A percentile compares a stretch with the other conserved stretches of the same genome.
phyloP scores from a whole-genome alignment of 2,888 invertebrate genomes.

The Microplitis deprimator region DNA sequence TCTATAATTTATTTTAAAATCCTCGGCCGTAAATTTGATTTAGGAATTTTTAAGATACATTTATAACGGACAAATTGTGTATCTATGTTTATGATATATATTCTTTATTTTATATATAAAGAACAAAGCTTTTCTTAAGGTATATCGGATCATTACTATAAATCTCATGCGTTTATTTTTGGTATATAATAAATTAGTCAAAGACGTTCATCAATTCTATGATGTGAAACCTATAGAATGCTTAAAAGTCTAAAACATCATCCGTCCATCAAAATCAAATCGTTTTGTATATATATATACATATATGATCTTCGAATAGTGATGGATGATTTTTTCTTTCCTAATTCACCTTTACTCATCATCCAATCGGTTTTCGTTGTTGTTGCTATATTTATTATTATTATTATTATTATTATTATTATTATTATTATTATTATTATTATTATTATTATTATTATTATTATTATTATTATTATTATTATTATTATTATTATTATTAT shows the following conservation, averaged over 20 bases:
- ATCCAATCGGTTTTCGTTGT: constrained; percentile 7
- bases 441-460: no score
- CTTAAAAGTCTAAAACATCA: constrained; percentile 51
- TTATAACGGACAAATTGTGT: neutral
- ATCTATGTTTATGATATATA: neutral
- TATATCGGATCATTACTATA: constrained; percentile 58
- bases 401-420: neutral
- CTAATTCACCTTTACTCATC: constrained; percentile 31
- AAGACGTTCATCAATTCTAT: constrained; percentile 70
- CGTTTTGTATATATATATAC: constrained; percentile 58
- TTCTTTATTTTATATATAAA: neutral
- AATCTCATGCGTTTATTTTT: constrained; percentile 60
- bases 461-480: no score
- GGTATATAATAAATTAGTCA: constrained; percentile 68
- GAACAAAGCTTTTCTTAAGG: constrained; percentile 12
- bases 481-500: no score
- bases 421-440: no score
- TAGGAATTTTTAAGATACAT: neutral
- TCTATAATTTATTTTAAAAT: neutral
- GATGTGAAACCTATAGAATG: constrained; percentile 54
- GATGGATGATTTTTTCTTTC: constrained; percentile 67
- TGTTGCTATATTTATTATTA: neutral
- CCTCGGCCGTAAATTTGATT: neutral
- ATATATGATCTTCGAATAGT: constrained; percentile 64
- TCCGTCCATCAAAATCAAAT: constrained; percentile 56